Percentiles rank a stretch among this genome's conserved stretches.
Conservation (phyloP, 2,113 vertebrate species). For the Tilapia sparmanii region DNA sequence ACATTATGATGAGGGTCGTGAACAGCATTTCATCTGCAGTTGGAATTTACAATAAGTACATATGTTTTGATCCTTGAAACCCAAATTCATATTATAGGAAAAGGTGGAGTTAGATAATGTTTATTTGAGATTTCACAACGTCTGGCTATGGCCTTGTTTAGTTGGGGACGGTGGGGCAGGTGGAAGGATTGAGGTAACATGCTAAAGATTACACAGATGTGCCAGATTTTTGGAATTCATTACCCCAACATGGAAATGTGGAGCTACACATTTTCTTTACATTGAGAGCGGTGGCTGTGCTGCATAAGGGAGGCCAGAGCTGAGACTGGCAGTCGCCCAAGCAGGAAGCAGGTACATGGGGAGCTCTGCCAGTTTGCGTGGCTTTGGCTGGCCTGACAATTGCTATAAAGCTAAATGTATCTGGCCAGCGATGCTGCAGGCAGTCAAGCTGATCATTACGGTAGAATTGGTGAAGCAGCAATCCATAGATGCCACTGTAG, state of each 20-base stretch:
- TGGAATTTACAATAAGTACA: neutral
- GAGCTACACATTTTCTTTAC: neutral
- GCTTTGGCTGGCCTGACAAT: neutral
- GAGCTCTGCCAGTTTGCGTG: neutral
- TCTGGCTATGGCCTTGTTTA: neutral
- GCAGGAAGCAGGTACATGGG: slow-evolving; percentile 11
- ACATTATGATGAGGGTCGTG: neutral
- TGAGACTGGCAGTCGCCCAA: slow-evolving; percentile 8
- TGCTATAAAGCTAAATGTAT: slow-evolving; percentile 10
- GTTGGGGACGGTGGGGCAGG: neutral
- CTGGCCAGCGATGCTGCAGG: neutral
- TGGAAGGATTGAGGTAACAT: neutral
- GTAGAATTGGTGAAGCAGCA: neutral
- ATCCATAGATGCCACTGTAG: neutral
- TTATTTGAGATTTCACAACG: neutral
- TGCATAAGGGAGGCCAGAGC: neutral
- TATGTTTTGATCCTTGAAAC: neutral
- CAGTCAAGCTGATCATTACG: slow-evolving; percentile 3
- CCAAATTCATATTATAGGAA: neutral
- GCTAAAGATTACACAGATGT: neutral
- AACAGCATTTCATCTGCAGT: neutral
- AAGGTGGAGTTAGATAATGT: neutral
- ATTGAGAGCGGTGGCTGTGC: neutral
- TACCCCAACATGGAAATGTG: neutral
- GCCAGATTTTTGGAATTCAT: neutral